phyloP scores from a whole-genome alignment of 1,140 invertebrate genomes.

The Dinoponera quadriceps region DNA sequence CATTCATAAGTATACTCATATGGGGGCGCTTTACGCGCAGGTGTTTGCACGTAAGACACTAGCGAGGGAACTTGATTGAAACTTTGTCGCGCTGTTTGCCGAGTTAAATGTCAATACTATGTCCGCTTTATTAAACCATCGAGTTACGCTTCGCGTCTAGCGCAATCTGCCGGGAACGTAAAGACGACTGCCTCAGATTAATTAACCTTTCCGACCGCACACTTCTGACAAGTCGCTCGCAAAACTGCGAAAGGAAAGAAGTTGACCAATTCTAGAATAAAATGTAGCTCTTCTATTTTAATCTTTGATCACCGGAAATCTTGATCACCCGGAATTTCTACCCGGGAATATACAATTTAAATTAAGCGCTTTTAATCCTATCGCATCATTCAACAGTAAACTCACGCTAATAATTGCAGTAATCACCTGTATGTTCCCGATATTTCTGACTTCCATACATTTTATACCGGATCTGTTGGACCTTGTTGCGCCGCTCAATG shows the following conservation, averaged over 20 bases:
- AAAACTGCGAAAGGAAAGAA: too few species aligned
- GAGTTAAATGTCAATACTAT: constrained; percentile 6
- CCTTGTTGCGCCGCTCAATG: constrained; percentile 50
- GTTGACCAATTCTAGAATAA: too few species aligned
- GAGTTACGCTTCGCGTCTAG: not conserved
- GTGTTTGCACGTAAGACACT: constrained; percentile 44
- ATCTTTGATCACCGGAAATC: too few species aligned
- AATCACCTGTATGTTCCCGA: not conserved
- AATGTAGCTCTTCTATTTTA: too few species aligned
- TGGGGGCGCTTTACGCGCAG: constrained; percentile 10
- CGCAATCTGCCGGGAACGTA: not conserved
- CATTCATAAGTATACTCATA: constrained; percentile 37
- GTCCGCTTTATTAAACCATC: not conserved
- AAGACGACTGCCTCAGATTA: not conserved
- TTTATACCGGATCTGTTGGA: constrained; percentile 48
- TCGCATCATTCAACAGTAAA: not conserved
- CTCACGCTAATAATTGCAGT: constrained; percentile 28
- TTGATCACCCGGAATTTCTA: too few species aligned
- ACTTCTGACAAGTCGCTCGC: too few species aligned
- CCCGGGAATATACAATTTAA: too few species aligned
- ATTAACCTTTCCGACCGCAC: too few species aligned
- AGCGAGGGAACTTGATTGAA: not conserved
- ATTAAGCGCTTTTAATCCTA: not conserved
- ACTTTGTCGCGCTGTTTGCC: not conserved
- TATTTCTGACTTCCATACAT: constrained; percentile 2